phyloP scores from a whole-genome alignment of 2,888 invertebrate species.

The Yponomeuta malinellus region DNA sequence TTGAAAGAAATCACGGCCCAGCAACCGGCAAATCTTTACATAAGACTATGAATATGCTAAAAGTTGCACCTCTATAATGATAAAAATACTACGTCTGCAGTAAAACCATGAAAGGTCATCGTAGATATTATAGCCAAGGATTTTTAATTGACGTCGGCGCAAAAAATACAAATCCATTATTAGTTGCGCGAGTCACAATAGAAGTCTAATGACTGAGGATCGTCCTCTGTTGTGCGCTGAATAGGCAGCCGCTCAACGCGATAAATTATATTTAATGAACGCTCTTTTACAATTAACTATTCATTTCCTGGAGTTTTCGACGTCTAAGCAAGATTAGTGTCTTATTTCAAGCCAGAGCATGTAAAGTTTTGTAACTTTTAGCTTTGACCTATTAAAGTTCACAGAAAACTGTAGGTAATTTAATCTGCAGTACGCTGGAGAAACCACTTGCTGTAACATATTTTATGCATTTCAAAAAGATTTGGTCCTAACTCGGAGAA shows the following conservation, averaged over 20 bases:
- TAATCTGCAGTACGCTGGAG: background rate
- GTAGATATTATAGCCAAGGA: background rate
- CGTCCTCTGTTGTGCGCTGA: slow-evolving; percentile 53
- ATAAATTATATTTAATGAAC: slow-evolving; percentile 50
- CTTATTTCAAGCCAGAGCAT: background rate
- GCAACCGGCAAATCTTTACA: too few species aligned
- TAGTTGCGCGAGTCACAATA: slow-evolving; percentile 52
- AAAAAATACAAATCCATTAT: slow-evolving; percentile 49
- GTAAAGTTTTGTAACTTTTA: too few species aligned
- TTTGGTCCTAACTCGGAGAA: background rate
- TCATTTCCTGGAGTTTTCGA: slow-evolving; percentile 32
- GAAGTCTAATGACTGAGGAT: slow-evolving; percentile 53
- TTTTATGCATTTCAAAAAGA: background rate
- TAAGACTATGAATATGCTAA: too few species aligned
- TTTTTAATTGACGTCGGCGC: slow-evolving; percentile 39
- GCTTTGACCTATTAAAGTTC: background rate
- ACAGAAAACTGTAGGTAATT: background rate
- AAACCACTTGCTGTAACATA: background rate
- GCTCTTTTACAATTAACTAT: slow-evolving; percentile 25
- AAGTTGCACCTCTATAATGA: too few species aligned
- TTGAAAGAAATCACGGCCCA: too few species aligned
- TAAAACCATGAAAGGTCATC: too few species aligned
- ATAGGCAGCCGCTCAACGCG: slow-evolving; percentile 47
- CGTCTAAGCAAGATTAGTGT: slow-evolving; percentile 21
- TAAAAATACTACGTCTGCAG: too few species aligned